Base-by-base conservation (phyloP, 2,888 invertebrate genomes). In the Cyclophora albipunctata region DNA sequence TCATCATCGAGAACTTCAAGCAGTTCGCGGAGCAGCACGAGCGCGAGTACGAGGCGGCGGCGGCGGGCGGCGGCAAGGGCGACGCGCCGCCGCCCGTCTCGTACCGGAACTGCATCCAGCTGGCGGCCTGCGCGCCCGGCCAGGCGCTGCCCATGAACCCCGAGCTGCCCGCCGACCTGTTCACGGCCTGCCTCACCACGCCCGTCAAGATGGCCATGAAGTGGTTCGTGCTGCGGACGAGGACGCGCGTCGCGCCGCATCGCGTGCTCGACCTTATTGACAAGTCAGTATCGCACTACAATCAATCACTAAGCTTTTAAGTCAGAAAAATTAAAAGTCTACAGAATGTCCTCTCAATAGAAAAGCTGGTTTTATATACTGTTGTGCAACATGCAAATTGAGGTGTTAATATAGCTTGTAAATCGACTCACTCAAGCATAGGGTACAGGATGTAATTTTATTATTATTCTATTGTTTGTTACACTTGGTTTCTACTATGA, bases 161-260 rank as follows among this genome's bases (percentile, higher is more conserved):
- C 0, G 97, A 98, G 81, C 90, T 99, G 71, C 99, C 99, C 3
- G 99, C 99, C 2, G 99, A 93, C 86, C 91, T 99, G 67, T 99
- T 99, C 90, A 99, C 99, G 35, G 93, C 98, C 7, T 99, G 99
- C 86, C 92, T 99, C 67, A 99, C 99, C 49, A 99, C 99, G 50
- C 99, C 99, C 44, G 98, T 99, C 67, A 97, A 96, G 90, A 97
- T 96, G 73, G 98, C 98, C 55, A 90, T 98, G 59, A 92, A 95
- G 77, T 98, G 98, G 98, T 98, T 96, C 90, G 95, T 96, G 56
- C 91, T 97, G 88, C 94, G 97, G 70, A 93, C 93, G 63, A 71
- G 89, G 52, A 94, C 94, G 49, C 93, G 94, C 72, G 90, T 97
- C 66, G 94, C 96, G 60, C 95, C 96, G 49, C 92, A 92, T 59